These are phyloP conservation scores for Sternotherus odoratus DNA, from an alignment of 2,797 vertebrate species.

Conservation along the genomic window DNA sequence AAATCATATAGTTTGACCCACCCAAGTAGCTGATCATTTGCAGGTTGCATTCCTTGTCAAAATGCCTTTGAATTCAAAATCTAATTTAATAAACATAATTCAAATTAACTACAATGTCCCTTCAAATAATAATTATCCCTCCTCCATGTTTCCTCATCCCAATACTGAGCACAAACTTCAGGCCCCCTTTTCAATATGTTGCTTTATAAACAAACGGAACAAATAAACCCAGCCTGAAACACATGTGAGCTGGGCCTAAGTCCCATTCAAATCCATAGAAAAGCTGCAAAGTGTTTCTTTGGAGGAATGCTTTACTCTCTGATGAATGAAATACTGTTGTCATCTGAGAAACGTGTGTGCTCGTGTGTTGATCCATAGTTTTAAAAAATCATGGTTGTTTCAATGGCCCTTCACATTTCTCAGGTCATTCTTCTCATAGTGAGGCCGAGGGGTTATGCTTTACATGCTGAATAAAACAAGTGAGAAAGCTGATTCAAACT, in stretches of 20 bases:
- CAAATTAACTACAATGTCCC: not conserved
- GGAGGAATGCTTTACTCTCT: not conserved
- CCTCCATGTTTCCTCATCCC: not conserved
- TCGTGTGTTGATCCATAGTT: not conserved
- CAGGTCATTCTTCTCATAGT: not conserved
- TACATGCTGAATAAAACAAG: not conserved
- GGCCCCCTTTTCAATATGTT: not conserved
- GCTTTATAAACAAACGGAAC: not conserved
- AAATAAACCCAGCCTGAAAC: fast-evolving
- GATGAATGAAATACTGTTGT: not conserved
- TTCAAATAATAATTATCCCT: not conserved
- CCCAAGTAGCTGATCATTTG: not conserved
- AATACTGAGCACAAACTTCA: not conserved
- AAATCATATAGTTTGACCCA: not conserved
- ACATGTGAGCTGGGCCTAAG: not conserved
- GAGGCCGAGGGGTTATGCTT: not conserved
- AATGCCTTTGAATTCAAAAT: not conserved
- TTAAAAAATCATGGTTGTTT: not conserved
- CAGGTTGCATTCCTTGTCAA: not conserved
- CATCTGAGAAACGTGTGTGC: not conserved
- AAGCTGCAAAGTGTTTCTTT: not conserved
- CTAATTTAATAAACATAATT: not conserved
- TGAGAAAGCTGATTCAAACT: not conserved
- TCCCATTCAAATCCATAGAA: not conserved
- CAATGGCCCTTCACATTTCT: not conserved